These are phyloP conservation scores for Aramus guarauna DNA, from an alignment of 2,113 vertebrate species.

Conservation along the genomic window DNA sequence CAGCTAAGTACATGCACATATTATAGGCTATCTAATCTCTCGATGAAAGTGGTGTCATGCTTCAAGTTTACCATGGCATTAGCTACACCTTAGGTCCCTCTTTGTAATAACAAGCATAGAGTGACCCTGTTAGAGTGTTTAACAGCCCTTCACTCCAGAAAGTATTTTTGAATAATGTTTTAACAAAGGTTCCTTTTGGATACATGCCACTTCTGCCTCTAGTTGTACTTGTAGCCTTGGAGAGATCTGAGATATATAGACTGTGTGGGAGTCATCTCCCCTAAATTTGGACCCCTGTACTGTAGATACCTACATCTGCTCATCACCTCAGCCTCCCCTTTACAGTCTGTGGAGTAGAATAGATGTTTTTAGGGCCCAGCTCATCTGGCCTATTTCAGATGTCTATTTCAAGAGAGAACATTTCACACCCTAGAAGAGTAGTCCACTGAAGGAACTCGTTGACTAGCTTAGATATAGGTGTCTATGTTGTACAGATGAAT, in stretches of 20 bases:
- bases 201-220: neutral
- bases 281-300: neutral
- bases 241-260: neutral
- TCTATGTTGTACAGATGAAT: constrained; percentile 5
- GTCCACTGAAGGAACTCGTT: constrained; percentile 11
- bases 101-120: neutral
- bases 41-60: neutral
- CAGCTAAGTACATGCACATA: neutral
- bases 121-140: neutral
- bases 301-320: constrained; percentile 14
- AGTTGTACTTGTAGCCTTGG: neutral
- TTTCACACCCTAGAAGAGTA: constrained; percentile 32
- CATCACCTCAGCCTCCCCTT: constrained; percentile 4
- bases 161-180: neutral
- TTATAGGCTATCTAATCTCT: neutral
- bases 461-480: neutral
- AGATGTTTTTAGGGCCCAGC: neutral
- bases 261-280: neutral
- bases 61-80: neutral
- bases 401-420: constrained; percentile 21
- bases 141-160: neutral
- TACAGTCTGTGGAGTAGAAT: neutral
- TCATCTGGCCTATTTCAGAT: constrained; percentile 19
- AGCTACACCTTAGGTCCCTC: neutral
- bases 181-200: neutral